phyloP scores from a whole-genome alignment of 2,888 invertebrate genomes.

The Lissocephala sabroskyi region DNA sequence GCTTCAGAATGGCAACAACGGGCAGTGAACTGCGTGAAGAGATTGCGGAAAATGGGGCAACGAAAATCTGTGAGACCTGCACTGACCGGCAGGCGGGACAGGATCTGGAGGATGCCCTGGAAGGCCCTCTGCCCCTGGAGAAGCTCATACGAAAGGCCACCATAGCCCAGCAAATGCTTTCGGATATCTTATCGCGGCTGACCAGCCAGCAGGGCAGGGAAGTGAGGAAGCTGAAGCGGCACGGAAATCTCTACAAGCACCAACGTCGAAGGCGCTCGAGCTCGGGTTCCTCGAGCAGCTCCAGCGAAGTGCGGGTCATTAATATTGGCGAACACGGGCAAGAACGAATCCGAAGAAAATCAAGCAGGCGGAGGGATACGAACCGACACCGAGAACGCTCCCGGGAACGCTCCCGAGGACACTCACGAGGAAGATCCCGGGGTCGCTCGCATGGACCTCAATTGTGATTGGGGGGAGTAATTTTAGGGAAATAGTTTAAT shows the following conservation, averaged over 20 bases:
- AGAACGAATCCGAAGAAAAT: too few relatives aligned
- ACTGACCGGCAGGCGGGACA: conserved; percentile 22
- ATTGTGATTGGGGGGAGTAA: too few relatives aligned
- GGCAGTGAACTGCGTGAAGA: conserved; percentile 8
- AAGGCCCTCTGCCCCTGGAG: conserved; percentile 9
- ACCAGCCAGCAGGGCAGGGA: conserved; percentile 14
- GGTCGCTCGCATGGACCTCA: too few relatives aligned
- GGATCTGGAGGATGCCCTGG: background rate
- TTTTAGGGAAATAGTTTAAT: too few relatives aligned
- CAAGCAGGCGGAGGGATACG: conserved; percentile 14
- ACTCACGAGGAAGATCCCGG: background rate
- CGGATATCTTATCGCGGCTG: conserved; percentile 33
- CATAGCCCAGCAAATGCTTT: conserved; percentile 36
- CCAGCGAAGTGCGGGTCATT: conserved; percentile 5
- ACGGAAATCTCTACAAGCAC: background rate
- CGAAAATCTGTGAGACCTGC: conserved; percentile 34
- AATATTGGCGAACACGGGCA: conserved; percentile 5
- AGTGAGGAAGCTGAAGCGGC: too few relatives aligned
- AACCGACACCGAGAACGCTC: conserved; percentile 12
- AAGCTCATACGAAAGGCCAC: conserved; percentile 31
- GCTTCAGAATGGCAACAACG: too few relatives aligned
- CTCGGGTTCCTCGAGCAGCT: conserved; percentile 8
- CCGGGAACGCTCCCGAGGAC: conserved; percentile 15
- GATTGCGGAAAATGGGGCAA: conserved; percentile 14
- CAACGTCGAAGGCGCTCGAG: too few relatives aligned